These are phyloP conservation scores for Eleginops maclovinus DNA, from an alignment of 2,113 vertebrate genomes.

Conservation along the genomic window DNA sequence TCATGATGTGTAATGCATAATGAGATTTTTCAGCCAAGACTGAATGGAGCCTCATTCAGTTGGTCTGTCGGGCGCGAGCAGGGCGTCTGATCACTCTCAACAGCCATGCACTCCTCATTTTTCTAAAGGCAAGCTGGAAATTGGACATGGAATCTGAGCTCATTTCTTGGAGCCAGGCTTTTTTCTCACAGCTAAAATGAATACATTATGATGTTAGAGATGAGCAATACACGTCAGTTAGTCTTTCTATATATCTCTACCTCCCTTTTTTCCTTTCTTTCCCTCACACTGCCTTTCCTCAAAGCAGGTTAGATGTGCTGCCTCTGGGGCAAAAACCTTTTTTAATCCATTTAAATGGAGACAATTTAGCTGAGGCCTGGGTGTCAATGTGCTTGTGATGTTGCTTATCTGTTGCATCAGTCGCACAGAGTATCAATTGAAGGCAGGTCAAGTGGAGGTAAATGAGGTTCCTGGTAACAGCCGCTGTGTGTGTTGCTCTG, in stretches of 20 bases:
- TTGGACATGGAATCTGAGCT: slow-evolving; percentile 33
- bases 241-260: slow-evolving; percentile 6
- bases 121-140: slow-evolving; percentile 28
- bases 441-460: slow-evolving; percentile 33
- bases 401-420: slow-evolving; percentile 37
- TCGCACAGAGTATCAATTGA: slow-evolving; percentile 5
- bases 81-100: slow-evolving; percentile 14
- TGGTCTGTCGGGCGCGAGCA: slow-evolving; percentile 18
- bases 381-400: slow-evolving; percentile 25
- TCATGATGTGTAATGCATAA: slow-evolving; percentile 38
- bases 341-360: slow-evolving; percentile 45
- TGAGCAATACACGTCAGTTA: slow-evolving; percentile 13
- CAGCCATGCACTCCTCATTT: slow-evolving; percentile 22
- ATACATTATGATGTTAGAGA: slow-evolving; percentile 24
- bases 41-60: slow-evolving; percentile 41
- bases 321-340: slow-evolving; percentile 27
- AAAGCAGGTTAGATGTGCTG: slow-evolving; percentile 35
- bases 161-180: slow-evolving; percentile 25
- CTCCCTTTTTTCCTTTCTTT: slow-evolving; percentile 38
- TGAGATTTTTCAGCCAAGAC: slow-evolving; percentile 51
- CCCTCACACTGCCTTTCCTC: slow-evolving; percentile 14
- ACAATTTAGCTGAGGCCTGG: slow-evolving; percentile 34
- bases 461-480: slow-evolving; percentile 30
- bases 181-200: slow-evolving; percentile 24
- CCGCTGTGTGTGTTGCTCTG: not conserved